Percentiles rank a stretch among this genome's conserved stretches.
These are phyloP conservation scores for Meloidogyne hapla DNA, from an alignment of 1,140 invertebrate species.

Conservation along the genomic window DNA sequence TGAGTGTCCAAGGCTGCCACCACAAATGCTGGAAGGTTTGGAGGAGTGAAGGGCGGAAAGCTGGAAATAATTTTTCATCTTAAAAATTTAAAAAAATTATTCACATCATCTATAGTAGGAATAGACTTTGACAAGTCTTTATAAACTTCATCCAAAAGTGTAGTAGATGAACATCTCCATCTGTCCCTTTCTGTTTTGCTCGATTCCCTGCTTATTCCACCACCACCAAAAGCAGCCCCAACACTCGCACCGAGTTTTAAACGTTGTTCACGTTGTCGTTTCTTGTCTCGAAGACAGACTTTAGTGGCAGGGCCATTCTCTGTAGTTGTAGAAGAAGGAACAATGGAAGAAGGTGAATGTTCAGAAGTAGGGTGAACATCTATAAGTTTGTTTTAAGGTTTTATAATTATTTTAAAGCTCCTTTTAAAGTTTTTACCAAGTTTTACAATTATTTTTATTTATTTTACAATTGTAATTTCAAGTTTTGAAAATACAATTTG, in stretches of 20 bases:
- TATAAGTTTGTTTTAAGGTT: not conserved
- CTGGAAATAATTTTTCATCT: not conserved
- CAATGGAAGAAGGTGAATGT: not conserved
- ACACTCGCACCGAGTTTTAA: conserved; percentile 32
- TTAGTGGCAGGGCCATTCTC: conserved; percentile 11
- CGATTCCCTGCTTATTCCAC: conserved; percentile 10
- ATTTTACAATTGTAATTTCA: no score
- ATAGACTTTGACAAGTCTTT: conserved; percentile 56
- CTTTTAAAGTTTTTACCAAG: no score
- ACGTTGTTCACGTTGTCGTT: conserved; percentile 40
- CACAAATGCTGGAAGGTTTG: conserved; percentile 7
- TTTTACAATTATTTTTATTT: no score
- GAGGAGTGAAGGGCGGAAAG: conserved; percentile 25
- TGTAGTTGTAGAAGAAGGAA: not conserved
- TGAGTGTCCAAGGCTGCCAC: not conserved
- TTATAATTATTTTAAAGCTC: not conserved
- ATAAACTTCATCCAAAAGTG: conserved; percentile 55
- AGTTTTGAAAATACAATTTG: no score
- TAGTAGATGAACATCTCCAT: conserved; percentile 60
- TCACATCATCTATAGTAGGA: conserved; percentile 62
- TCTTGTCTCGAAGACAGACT: conserved; percentile 60
- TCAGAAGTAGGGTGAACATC: not conserved
- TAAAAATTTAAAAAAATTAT: not conserved
- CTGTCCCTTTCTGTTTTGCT: conserved; percentile 42
- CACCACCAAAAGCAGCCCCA: conserved; percentile 39